Conservation (phyloP, 2,113 vertebrate genomes). For the Podarcis raffonei region DNA sequence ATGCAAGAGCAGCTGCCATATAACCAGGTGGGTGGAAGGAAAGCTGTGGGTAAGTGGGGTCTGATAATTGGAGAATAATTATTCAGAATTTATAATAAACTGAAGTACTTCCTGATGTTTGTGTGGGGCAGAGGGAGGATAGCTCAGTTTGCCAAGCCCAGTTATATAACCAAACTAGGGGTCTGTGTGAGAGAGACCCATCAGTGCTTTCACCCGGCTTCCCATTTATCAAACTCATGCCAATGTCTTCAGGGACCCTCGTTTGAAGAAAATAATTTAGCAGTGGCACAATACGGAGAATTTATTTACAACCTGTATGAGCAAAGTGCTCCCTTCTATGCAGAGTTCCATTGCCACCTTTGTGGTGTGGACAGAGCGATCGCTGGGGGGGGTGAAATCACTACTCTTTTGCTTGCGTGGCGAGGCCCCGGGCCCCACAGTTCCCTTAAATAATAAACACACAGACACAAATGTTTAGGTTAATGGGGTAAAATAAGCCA, state of each 20-base stretch:
- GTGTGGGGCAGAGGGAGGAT: too few relatives aligned
- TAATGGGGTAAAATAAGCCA: too few relatives aligned
- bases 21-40: neutral
- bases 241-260: neutral
- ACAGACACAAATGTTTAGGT: too few relatives aligned
- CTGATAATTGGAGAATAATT: neutral
- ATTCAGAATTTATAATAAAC: too few relatives aligned
- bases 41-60: neutral
- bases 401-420: neutral
- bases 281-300: neutral
- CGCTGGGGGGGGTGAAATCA: slow-evolving; percentile 3
- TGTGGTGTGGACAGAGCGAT: slow-evolving; percentile 4
- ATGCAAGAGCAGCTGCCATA: neutral
- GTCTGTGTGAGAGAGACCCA: too few relatives aligned
- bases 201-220: too few relatives aligned
- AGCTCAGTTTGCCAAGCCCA: too few relatives aligned
- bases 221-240: too few relatives aligned
- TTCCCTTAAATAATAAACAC: too few relatives aligned
- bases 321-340: neutral
- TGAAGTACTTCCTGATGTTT: too few relatives aligned
- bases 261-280: slow-evolving; percentile 1
- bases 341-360: neutral
- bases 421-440: neutral
- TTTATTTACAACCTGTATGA: slow-evolving; percentile 14
- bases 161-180: too few relatives aligned